Conservation (phyloP, 2,888 invertebrate genomes). For the Papilio elwesi region DNA sequence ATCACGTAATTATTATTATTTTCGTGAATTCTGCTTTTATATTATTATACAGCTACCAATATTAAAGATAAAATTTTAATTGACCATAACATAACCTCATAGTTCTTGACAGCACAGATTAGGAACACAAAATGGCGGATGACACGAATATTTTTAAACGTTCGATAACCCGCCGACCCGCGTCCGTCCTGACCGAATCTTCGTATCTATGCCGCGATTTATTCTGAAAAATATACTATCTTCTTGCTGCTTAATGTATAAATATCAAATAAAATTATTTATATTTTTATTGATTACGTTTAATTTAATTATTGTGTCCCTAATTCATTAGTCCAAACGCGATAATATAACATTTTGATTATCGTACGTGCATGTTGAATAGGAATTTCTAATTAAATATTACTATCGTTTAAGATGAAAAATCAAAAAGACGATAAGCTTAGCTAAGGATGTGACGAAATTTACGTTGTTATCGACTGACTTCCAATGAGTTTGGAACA, state of each 20-base stretch:
- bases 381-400: too few relatives aligned
- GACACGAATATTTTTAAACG: conserved; percentile 64
- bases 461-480: background rate
- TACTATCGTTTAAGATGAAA: too few relatives aligned
- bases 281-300: too few relatives aligned
- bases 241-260: too few relatives aligned
- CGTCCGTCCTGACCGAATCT: conserved; percentile 50
- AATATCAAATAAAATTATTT: too few relatives aligned
- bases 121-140: conserved; percentile 40
- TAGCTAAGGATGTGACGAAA: background rate
- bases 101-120: conserved; percentile 7
- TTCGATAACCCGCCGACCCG: conserved; percentile 65
- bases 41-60: background rate
- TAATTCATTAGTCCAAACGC: too few relatives aligned
- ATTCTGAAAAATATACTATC: conserved; percentile 1
- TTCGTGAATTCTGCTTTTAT: background rate
- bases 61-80: conserved; percentile 23
- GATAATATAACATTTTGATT: too few relatives aligned
- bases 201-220: conserved; percentile 51
- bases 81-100: conserved; percentile 1
- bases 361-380: too few relatives aligned
- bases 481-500: conserved; percentile 9
- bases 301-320: too few relatives aligned
- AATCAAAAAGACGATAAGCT: conserved; percentile 3
- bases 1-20: too few relatives aligned